These are phyloP conservation scores for Cetoscarus ocellatus DNA, from an alignment of 2,797 vertebrate species.

Conservation along the genomic window DNA sequence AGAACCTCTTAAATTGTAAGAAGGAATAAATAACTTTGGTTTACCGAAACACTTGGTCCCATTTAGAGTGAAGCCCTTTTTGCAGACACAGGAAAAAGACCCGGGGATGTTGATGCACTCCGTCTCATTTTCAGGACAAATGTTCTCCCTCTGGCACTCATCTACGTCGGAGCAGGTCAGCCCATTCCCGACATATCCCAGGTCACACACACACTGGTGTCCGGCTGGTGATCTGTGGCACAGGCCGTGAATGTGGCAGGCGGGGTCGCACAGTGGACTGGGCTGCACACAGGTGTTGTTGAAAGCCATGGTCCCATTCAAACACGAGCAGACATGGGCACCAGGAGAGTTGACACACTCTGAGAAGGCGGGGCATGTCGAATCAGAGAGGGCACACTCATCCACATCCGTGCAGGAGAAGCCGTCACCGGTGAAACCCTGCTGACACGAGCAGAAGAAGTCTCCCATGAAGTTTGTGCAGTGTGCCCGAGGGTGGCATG, in stretches of 20 bases:
- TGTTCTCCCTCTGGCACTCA: constrained; percentile 81
- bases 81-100: constrained; percentile 85
- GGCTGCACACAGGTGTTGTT: constrained; percentile 79
- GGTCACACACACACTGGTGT: constrained; percentile 87
- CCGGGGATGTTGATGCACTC: constrained; percentile 84
- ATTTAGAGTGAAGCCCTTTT: constrained; percentile 78
- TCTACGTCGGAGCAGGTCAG: constrained; percentile 84
- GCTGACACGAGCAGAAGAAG: constrained; percentile 81
- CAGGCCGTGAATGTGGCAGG: constrained; percentile 81
- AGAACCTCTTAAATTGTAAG: too few relatives aligned
- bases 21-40: constrained; percentile 12
- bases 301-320: constrained; percentile 82
- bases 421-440: constrained; percentile 85
- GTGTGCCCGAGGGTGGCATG: constrained; percentile 76
- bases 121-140: constrained; percentile 82
- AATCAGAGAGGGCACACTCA: constrained; percentile 79
- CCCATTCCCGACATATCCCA: constrained; percentile 83
- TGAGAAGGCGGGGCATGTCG: constrained; percentile 75
- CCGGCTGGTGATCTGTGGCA: constrained; percentile 82
- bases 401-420: constrained; percentile 84
- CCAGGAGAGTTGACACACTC: constrained; percentile 87
- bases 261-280: constrained; percentile 73
- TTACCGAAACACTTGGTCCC: constrained; percentile 82
- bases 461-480: constrained; percentile 82
- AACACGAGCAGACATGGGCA: constrained; percentile 86